These are phyloP conservation scores for Rhodophaea formosa DNA, from an alignment of 2,888 invertebrate species.

Conservation along the genomic window DNA sequence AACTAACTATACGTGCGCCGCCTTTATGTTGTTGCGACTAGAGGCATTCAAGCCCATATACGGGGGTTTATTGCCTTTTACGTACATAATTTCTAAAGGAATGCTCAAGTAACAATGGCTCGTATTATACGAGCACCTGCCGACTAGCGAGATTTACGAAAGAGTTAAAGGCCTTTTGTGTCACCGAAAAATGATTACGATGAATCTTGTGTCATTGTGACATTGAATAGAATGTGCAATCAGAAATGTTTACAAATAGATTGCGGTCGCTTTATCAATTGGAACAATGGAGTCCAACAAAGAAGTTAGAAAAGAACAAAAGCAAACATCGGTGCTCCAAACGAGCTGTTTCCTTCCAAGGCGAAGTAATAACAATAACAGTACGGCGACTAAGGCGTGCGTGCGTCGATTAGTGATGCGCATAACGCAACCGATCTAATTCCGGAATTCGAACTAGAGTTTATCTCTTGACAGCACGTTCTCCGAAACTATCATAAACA, in stretches of 20 bases:
- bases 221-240: slow-evolving; percentile 51
- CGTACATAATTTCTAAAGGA: slow-evolving; percentile 44
- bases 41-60: slow-evolving; percentile 53
- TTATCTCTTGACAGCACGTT: slow-evolving; percentile 34
- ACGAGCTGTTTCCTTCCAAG: slow-evolving; percentile 63
- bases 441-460: slow-evolving; percentile 34
- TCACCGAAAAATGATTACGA: slow-evolving; percentile 23
- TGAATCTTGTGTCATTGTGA: slow-evolving; percentile 41
- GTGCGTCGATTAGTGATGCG: slow-evolving; percentile 52
- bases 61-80: slow-evolving; percentile 50
- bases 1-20: slow-evolving; percentile 39
- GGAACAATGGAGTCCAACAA: slow-evolving; percentile 69
- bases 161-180: slow-evolving; percentile 23
- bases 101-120: slow-evolving; percentile 40
- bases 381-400: slow-evolving; percentile 55
- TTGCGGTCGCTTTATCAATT: slow-evolving; percentile 53
- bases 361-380: slow-evolving; percentile 66
- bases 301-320: slow-evolving; percentile 72
- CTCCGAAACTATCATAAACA: slow-evolving; percentile 46
- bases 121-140: slow-evolving; percentile 40
- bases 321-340: slow-evolving; percentile 61
- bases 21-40: slow-evolving; percentile 54
- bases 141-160: slow-evolving; percentile 31
- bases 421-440: slow-evolving; percentile 47
- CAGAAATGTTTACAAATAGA: slow-evolving; percentile 68